These are phyloP conservation scores for Gopherus evgoodei DNA, from an alignment of 2,113 vertebrate genomes.

Conservation along the genomic window DNA sequence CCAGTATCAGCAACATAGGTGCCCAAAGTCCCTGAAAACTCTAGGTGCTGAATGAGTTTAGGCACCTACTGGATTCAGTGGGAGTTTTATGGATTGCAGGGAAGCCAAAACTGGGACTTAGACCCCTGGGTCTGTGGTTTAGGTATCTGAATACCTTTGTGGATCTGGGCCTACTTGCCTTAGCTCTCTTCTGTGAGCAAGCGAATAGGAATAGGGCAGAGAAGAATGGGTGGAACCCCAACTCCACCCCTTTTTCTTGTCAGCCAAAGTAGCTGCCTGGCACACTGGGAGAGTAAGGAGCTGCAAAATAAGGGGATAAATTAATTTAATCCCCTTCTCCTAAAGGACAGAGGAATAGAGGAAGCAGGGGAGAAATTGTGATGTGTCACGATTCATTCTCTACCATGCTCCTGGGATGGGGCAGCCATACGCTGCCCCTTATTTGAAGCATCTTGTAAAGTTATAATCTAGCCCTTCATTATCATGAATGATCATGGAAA, in stretches of 20 bases:
- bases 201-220: too few species aligned
- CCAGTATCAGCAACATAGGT: background rate
- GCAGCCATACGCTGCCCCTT: background rate
- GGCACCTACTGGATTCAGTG: background rate
- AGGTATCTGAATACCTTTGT: background rate
- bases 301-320: background rate
- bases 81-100: background rate
- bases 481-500: background rate
- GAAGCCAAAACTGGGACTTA: background rate
- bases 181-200: rapidly evolving
- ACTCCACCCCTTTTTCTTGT: background rate
- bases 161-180: background rate
- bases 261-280: background rate
- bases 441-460: background rate
- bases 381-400: background rate
- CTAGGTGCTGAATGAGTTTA: background rate
- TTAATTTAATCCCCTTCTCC: background rate
- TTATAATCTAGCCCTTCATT: rapidly evolving
- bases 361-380: background rate
- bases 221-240: background rate
- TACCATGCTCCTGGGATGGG: background rate
- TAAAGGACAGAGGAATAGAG: too few species aligned
- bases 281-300: background rate
- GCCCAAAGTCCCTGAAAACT: background rate
- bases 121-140: background rate